Evolutionary conservation across 2,797 vertebrate species (phyloP), one percentile per base, ranked within the genome.

Genomic region (Lycodopsis pacificus): DNA sequence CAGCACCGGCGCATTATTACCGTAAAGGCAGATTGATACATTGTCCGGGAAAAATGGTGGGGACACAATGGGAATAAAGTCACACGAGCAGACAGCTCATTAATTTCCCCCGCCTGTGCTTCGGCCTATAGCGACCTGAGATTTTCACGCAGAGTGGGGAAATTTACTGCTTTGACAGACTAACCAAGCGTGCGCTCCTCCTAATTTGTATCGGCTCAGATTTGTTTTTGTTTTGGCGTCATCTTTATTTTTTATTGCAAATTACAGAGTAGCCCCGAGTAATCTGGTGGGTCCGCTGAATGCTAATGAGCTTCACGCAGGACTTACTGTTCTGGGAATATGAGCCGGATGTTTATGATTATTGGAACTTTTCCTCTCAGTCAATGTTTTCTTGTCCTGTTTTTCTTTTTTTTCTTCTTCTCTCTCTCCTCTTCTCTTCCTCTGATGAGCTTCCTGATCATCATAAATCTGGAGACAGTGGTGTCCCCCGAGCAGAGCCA

Each of bases 201-300:
- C 92, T 95, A 94, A 95, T 95, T 95, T 95, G 94, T 92, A 93
- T 95, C 93, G 81, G 89, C 91, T 95, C 89, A 82, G 85, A 94
- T 94, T 94, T 95, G 94, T 95, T 94, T 95, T 95, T 95, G 92
- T 95, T 95, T 94, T 94, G 92, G 85, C 89, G 73, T 95, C 93
- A 89, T 95, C 92, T 94, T 94, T 94, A 93, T 94, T 94, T 93
- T 95, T 95, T 95, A 95, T 93, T 93, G 93, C 92, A 93, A 94
- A 95, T 95, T 94, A 94, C 93, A 89, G 90, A 91, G 86, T 88
- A 30, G 93, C 92, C 90, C 92, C 86, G 42, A 93, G 94, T 94
- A 94, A 94, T 93, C 91, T 90, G 86, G 88, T 81, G 82, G 88
- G 89, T 92, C 90, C 83, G 67, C 83, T 82, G 93, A 89, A 95